Percentiles rank a stretch among this genome's conserved stretches.
Conservation (phyloP, 2,888 invertebrate genomes). For the Spisula subtruncata region DNA sequence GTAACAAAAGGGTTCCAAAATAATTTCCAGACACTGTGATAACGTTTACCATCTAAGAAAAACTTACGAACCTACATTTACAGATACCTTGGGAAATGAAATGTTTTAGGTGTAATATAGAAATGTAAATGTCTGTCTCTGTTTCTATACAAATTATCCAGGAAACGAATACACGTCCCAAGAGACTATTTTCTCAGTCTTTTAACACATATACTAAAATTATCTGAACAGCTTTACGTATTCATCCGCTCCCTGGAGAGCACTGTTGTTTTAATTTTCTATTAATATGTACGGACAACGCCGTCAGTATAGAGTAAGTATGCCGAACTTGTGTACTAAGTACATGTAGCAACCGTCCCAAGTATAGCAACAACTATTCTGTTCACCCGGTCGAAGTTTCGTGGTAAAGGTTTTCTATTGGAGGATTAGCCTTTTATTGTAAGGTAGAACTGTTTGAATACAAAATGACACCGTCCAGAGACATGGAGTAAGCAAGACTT, state of each 20-base stretch:
- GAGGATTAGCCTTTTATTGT: no score
- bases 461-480: no score
- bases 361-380: no score
- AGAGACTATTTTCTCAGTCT: conserved; percentile 27
- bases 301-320: background rate
- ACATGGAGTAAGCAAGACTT: no score
- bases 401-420: no score
- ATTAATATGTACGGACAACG: background rate
- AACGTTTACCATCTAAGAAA: background rate
- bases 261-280: background rate
- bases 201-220: conserved; percentile 28
- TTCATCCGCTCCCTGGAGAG: background rate
- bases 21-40: background rate
- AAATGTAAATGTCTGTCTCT: background rate
- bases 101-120: background rate
- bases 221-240: conserved; percentile 1
- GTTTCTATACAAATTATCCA: background rate
- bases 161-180: background rate
- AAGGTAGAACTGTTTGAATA: no score
- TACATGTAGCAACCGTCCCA: no score
- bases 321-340: no score
- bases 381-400: no score
- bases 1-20: background rate
- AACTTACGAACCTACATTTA: background rate
- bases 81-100: background rate